These are phyloP conservation scores for Porphyrio hochstetteri DNA, from an alignment of 2,113 vertebrate species.

Conservation along the genomic window DNA sequence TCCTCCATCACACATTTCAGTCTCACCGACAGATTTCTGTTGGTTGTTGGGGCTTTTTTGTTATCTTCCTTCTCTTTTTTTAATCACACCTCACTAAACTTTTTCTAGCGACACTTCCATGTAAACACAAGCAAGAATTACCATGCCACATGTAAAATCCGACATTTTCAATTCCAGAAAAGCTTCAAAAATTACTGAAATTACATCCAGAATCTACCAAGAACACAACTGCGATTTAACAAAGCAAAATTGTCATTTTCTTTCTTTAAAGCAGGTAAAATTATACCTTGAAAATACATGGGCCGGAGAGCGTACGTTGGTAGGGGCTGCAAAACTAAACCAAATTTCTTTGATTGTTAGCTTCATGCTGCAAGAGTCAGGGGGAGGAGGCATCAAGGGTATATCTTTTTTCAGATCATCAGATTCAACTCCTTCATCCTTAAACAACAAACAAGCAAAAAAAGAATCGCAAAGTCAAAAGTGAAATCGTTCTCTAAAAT, in stretches of 20 bases:
- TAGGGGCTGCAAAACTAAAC: conserved; percentile 98
- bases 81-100: neutral
- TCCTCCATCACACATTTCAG: neutral
- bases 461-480: neutral
- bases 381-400: conserved; percentile 93
- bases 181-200: neutral
- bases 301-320: conserved; percentile 91
- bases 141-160: neutral
- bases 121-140: neutral
- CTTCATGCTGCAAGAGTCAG: conserved; percentile 99
- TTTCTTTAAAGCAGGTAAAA: neutral
- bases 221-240: neutral
- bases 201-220: neutral
- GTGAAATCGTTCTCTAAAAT: neutral
- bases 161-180: neutral
- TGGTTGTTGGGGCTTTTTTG: neutral
- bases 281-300: conserved; percentile 88
- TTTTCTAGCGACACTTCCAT: neutral
- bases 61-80: neutral
- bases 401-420: conserved; percentile 98
- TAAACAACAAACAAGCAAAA: neutral
- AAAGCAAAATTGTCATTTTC: neutral
- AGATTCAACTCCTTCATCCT: conserved; percentile 99
- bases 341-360: conserved; percentile 96
- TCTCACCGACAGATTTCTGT: neutral